These are phyloP conservation scores for Trichosurus vulpecula DNA, from an alignment of 2,797 vertebrate genomes.

Conservation along the genomic window DNA sequence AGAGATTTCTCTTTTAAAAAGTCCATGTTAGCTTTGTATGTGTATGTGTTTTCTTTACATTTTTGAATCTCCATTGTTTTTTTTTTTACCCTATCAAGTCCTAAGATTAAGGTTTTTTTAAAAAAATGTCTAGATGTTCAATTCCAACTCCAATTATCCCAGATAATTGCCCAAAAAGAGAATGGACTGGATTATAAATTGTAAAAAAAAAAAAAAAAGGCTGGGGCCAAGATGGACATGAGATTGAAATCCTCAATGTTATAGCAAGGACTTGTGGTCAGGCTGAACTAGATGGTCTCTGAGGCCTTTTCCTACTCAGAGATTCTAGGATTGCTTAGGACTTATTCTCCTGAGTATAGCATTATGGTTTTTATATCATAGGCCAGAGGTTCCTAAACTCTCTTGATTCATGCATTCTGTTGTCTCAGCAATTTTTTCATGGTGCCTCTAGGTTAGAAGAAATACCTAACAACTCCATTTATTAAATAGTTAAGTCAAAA, in stretches of 20 bases:
- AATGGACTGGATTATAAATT: not conserved
- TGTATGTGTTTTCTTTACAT: conserved; percentile 15
- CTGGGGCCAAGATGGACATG: not conserved
- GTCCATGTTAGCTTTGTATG: not conserved
- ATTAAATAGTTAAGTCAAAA: not conserved
- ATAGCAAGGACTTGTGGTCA: not conserved
- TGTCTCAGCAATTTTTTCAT: not conserved
- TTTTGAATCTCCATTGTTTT: not conserved
- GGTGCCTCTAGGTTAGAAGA: not conserved
- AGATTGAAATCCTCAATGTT: not conserved
- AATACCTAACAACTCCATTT: not conserved
- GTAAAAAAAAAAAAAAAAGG: not conserved
- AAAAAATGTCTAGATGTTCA: conserved; percentile 17
- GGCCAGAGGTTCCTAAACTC: not conserved
- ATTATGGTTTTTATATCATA: not conserved
- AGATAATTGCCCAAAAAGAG: not conserved
- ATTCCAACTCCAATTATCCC: conserved; percentile 10
- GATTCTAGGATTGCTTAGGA: not conserved
- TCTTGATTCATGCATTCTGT: not conserved
- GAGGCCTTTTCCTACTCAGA: not conserved
- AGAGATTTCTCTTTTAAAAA: conserved; percentile 7
- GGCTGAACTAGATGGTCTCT: not conserved
- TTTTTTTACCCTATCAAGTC: not conserved
- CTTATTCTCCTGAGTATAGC: not conserved
- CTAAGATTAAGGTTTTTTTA: not conserved